Evolutionary conservation across 2,888 invertebrate genomes (phyloP), one percentile per base, ranked within the genome.

Genomic region (Colostygia pectinataria): DNA sequence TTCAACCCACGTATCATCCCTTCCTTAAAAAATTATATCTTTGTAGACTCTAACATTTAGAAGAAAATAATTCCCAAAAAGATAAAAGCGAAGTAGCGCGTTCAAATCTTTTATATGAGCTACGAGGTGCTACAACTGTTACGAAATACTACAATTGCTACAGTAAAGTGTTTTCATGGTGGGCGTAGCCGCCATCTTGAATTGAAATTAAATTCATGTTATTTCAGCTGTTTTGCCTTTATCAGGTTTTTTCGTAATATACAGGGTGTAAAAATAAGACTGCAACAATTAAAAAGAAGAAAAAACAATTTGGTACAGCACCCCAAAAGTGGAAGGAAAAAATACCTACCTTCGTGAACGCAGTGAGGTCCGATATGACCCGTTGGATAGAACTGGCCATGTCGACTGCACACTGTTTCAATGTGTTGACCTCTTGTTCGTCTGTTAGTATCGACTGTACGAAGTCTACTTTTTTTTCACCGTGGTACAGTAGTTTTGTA

Each of bases 261-360:
- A n/a, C n/a, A n/a, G n/a, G n/a, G n/a, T n/a, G n/a, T n/a, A n/a
- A n/a, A n/a, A n/a, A n/a, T n/a, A n/a, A n/a, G n/a, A n/a, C n/a
- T n/a, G n/a, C n/a, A n/a, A 23, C 18, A 23, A 23, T 23, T 4
- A 23, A 23, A 23, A 23, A 23, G 7, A 23, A 23, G 7, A 23
- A 23, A 23, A 23, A 6, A n/a, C n/a, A n/a, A n/a, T n/a, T n/a
- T n/a, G n/a, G n/a, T n/a, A n/a, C n/a, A n/a, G n/a, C n/a, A n/a
- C n/a, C n/a, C n/a, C n/a, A n/a, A n/a, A n/a, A n/a, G n/a, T n/a
- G n/a, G n/a, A n/a, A n/a, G n/a, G n/a, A n/a, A n/a, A n/a, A n/a
- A n/a, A n/a, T n/a, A n/a, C n/a, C 1, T 9, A 85, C 89, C 83
- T 86, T 86, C 7, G 81, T 78, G 60, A 87, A 83, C 0, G 57